Evolutionary conservation across 2,797 vertebrate species (phyloP).

Genomic region (Neostethus bicornis): DNA sequence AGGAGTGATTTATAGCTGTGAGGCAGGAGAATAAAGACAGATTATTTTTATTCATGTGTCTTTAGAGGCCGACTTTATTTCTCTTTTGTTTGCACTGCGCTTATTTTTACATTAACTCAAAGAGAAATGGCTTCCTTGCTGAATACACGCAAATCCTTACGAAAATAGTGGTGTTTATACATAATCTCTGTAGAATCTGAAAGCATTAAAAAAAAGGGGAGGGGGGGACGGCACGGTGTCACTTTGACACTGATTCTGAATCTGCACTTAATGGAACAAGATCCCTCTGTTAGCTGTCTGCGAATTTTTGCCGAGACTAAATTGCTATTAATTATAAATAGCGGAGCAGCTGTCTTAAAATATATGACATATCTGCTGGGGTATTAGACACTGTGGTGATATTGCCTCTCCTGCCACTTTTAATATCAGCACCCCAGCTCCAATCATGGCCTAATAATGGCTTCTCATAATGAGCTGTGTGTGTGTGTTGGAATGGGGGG

Average conservation of each 20-base stretch:
- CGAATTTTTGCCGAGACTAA: slow-evolving; percentile 67
- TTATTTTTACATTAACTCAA: slow-evolving; percentile 66
- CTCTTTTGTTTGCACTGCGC: slow-evolving; percentile 65
- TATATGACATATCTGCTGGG: slow-evolving; percentile 76
- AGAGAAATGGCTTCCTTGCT: slow-evolving; percentile 43
- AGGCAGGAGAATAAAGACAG: slow-evolving; percentile 70
- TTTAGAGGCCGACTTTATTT: slow-evolving; percentile 72
- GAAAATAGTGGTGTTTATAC: slow-evolving; percentile 64
- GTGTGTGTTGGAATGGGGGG: slow-evolving; percentile 13
- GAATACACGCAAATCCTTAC: slow-evolving; percentile 47
- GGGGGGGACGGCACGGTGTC: slow-evolving; percentile 43
- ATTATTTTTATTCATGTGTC: slow-evolving; percentile 74
- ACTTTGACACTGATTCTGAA: slow-evolving; percentile 72
- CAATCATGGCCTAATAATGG: slow-evolving; percentile 79
- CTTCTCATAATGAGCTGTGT: slow-evolving; percentile 72
- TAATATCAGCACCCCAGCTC: slow-evolving; percentile 75
- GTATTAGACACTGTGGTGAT: slow-evolving; percentile 73
- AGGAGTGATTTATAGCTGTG: slow-evolving; percentile 74
- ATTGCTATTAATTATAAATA: slow-evolving; percentile 82
- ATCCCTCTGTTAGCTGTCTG: slow-evolving; percentile 68
- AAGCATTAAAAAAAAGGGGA: background rate
- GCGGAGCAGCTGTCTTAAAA: slow-evolving; percentile 80
- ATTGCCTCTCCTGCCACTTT: slow-evolving; percentile 81
- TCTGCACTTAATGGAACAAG: slow-evolving; percentile 70
- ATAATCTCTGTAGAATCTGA: slow-evolving; percentile 53